Conservation (phyloP, 2,113 vertebrate genomes). For the Lucifuga dentata region DNA sequence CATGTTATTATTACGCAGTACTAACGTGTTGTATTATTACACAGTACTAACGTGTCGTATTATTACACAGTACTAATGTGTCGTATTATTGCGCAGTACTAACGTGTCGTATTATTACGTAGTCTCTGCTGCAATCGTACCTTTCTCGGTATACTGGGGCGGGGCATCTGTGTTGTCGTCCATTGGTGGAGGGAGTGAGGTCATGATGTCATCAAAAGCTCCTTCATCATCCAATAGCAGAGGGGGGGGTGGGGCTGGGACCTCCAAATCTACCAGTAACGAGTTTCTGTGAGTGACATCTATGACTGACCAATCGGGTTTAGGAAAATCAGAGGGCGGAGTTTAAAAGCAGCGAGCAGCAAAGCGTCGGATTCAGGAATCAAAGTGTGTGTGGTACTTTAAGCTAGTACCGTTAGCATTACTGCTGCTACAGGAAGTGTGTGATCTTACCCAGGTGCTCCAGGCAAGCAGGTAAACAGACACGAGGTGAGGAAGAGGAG, state of each 20-base stretch:
- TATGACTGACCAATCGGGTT: background rate
- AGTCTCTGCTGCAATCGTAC: conserved; percentile 57
- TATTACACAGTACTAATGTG: background rate
- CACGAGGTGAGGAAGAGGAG: conserved; percentile 29
- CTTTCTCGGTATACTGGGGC: conserved; percentile 75
- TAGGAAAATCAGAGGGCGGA: conserved; percentile 4
- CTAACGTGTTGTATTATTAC: background rate
- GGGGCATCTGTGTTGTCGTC: conserved; percentile 67
- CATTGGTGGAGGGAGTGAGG: conserved; percentile 76
- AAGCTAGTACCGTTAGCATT: too few relatives aligned
- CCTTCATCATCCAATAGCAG: conserved; percentile 43
- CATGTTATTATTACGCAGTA: background rate
- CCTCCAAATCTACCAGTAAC: conserved; percentile 73
- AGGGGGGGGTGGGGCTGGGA: conserved; percentile 68
- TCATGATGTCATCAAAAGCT: conserved; percentile 59
- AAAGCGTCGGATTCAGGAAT: background rate
- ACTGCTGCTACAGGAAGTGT: background rate
- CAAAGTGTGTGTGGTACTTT: background rate
- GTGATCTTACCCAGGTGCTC: conserved; percentile 72
- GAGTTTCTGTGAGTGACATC: conserved; percentile 11
- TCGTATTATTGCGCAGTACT: background rate
- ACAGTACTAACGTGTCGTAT: background rate
- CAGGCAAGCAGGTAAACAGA: conserved; percentile 69
- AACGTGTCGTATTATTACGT: too few relatives aligned
- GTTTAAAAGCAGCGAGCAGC: conserved; percentile 2